Evolutionary conservation across 1,140 invertebrate genomes (phyloP).

Genomic region (Halotydeus destructor): DNA sequence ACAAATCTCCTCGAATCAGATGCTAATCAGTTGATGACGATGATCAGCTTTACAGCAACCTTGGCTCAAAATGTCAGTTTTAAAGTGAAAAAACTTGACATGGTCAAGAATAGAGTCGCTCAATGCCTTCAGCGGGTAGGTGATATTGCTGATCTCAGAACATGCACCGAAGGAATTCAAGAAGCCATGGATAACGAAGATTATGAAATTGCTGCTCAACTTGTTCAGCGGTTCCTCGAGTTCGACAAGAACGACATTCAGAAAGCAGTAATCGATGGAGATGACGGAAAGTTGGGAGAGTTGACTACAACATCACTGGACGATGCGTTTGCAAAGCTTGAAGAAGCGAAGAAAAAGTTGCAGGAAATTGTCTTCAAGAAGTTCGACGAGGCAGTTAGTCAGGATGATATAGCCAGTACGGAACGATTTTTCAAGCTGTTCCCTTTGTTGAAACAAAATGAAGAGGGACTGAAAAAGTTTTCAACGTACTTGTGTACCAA

Average conservation of each 20-base stretch:
- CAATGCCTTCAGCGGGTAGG: constrained; percentile 85
- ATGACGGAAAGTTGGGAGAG: not conserved
- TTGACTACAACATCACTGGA: constrained; percentile 30
- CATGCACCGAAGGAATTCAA: constrained; percentile 84
- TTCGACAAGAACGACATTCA: constrained; percentile 73
- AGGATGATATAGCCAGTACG: constrained; percentile 69
- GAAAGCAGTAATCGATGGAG: constrained; percentile 19
- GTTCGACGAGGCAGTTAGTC: constrained; percentile 76
- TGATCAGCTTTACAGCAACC: constrained; percentile 58
- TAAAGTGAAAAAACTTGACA: constrained; percentile 81
- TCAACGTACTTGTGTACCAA: constrained; percentile 71
- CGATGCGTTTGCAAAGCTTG: constrained; percentile 55
- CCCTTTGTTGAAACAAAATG: constrained; percentile 73
- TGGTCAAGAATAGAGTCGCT: constrained; percentile 77
- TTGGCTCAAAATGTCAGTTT: constrained; percentile 82
- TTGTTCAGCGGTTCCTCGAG: constrained; percentile 79
- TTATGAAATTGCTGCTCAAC: constrained; percentile 73
- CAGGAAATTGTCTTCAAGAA: constrained; percentile 47
- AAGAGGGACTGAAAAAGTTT: constrained; percentile 73
- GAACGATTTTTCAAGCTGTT: constrained; percentile 97
- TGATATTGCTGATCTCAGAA: constrained; percentile 82
- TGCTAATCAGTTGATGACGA: constrained; percentile 44
- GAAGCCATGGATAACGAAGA: constrained; percentile 69
- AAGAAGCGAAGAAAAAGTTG: constrained; percentile 57
- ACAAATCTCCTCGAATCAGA: constrained; percentile 43